A percentile compares a stretch with the other conserved stretches of the same genome.
Evolutionary conservation across 2,888 invertebrate genomes (phyloP).

Genomic region (Patella caerulea): DNA sequence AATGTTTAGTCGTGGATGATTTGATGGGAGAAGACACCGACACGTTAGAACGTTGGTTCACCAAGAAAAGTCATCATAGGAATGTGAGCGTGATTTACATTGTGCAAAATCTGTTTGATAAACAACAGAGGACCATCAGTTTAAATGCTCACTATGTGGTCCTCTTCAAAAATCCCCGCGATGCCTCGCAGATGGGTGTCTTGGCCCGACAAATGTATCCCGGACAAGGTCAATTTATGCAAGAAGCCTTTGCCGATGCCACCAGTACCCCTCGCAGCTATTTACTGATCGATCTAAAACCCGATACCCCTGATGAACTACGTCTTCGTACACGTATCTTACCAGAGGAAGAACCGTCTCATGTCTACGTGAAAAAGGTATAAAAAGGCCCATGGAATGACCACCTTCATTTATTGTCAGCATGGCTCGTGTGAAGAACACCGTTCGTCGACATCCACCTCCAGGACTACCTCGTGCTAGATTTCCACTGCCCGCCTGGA

Average conservation of each 20-base stretch:
- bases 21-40: slow-evolving; percentile 2
- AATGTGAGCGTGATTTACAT: slow-evolving; percentile 19
- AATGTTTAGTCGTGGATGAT: slow-evolving; percentile 13
- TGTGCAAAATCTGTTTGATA: slow-evolving; percentile 15
- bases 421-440: no score
- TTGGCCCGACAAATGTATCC: not conserved
- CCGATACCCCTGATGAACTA: not conserved
- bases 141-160: slow-evolving; percentile 19
- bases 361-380: not conserved
- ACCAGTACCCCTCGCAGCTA: not conserved
- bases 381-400: not conserved
- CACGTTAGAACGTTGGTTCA: not conserved
- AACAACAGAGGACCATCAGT: slow-evolving; percentile 13
- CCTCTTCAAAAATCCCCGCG: slow-evolving; percentile 15
- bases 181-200: slow-evolving; percentile 8
- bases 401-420: no score
- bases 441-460: no score
- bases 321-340: not conserved
- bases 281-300: slow-evolving; percentile 1
- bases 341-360: not conserved
- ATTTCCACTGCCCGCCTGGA: no score
- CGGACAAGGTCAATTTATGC: not conserved
- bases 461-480: no score
- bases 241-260: slow-evolving; percentile 2
- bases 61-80: slow-evolving; percentile 17